Percentiles rank a stretch among this genome's conserved stretches.
phyloP scores from a whole-genome alignment of 2,888 invertebrate species.

The Watsonalla binaria region DNA sequence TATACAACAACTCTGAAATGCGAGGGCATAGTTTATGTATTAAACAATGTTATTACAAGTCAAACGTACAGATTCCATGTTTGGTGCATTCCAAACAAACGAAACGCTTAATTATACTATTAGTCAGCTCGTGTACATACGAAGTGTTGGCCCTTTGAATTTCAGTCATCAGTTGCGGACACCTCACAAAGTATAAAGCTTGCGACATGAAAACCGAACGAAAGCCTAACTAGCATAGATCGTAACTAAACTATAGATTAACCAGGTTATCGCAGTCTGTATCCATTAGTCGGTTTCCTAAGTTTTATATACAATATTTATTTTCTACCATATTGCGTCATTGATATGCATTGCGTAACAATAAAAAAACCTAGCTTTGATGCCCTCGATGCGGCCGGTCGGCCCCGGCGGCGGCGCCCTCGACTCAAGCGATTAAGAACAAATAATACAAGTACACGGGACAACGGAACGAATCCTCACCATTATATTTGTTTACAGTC shows the following conservation, averaged over 20 bases:
- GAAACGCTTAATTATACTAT: constrained; percentile 49
- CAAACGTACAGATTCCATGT: constrained; percentile 39
- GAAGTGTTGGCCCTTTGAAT: constrained; percentile 70
- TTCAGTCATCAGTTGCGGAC: constrained; percentile 74
- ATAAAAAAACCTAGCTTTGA: constrained; percentile 76
- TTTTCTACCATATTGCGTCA: constrained; percentile 79
- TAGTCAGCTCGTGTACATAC: constrained; percentile 48
- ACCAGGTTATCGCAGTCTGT: constrained; percentile 74
- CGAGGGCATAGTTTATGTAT: constrained; percentile 57
- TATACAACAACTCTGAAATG: constrained; percentile 65
- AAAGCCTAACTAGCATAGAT: constrained; percentile 74
- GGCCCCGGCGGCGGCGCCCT: constrained; percentile 64
- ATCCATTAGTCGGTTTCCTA: constrained; percentile 69
- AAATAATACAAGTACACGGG: constrained; percentile 66
- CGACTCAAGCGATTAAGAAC: constrained; percentile 68
- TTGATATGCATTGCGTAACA: constrained; percentile 79
- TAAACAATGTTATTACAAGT: constrained; percentile 32
- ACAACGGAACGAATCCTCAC: constrained; percentile 65
- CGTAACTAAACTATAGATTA: constrained; percentile 73
- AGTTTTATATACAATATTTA: constrained; percentile 76
- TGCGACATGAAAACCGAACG: constrained; percentile 68
- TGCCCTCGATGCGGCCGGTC: constrained; percentile 61
- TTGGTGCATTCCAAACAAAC: constrained; percentile 53
- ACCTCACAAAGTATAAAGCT: constrained; percentile 67
- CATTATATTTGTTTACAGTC: constrained; percentile 68